Conservation (phyloP, 2,888 invertebrate genomes). For the Zelleria hepariella region DNA sequence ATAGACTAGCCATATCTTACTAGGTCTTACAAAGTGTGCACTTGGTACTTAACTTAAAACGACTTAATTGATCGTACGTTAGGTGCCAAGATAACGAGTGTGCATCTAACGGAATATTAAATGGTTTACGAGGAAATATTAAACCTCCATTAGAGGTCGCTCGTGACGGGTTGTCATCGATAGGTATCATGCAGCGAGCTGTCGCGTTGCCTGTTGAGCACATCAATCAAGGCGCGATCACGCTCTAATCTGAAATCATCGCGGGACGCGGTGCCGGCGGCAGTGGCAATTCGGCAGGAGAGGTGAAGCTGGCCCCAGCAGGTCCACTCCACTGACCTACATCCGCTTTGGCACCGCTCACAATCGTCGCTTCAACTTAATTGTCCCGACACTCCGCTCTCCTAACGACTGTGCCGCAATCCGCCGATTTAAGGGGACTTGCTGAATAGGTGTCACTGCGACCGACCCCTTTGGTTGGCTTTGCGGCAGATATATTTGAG, state of each 20-base stretch:
- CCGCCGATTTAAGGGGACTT: conserved; percentile 58
- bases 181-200: neutral
- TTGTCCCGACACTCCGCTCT: conserved; percentile 69
- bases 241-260: neutral
- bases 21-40: too few species aligned
- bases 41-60: too few species aligned
- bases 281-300: neutral
- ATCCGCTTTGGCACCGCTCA: conserved; percentile 70
- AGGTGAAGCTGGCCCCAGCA: neutral
- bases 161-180: neutral
- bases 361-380: conserved; percentile 72
- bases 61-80: too few species aligned
- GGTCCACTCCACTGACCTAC: conserved; percentile 68
- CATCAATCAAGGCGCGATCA: neutral
- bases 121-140: neutral
- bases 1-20: neutral
- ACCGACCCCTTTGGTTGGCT: conserved; percentile 32
- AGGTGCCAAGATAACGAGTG: neutral
- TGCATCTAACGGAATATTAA: neutral
- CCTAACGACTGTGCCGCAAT: conserved; percentile 69
- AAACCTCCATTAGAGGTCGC: neutral
- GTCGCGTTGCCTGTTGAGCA: neutral
- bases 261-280: neutral
- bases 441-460: conserved; percentile 22
- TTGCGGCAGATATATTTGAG: conserved; percentile 37